phyloP scores from a whole-genome alignment of 2,113 vertebrate genomes.

The Acanthochromis polyacanthus region DNA sequence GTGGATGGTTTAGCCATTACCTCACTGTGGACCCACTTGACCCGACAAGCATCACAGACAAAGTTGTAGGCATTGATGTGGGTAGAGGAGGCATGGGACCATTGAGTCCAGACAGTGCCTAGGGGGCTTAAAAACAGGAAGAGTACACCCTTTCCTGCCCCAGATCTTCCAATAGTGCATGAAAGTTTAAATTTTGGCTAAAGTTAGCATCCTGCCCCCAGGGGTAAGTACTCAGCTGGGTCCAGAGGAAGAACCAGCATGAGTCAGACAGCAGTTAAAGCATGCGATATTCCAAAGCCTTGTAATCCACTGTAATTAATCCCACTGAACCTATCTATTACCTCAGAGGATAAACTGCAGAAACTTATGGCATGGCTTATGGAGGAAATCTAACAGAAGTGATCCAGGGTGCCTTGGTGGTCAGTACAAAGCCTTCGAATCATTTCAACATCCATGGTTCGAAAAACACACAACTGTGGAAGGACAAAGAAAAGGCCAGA shows the following conservation, averaged over 20 bases:
- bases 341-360: slow-evolving; percentile 7
- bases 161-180: slow-evolving; percentile 68
- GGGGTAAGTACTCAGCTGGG: slow-evolving; percentile 35
- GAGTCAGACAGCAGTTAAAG: slow-evolving; percentile 37
- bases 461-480: slow-evolving; percentile 19
- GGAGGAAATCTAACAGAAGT: background rate
- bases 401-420: slow-evolving; percentile 2
- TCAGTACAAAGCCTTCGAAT: slow-evolving; percentile 28
- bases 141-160: slow-evolving; percentile 81
- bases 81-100: slow-evolving; percentile 54
- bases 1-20: slow-evolving; percentile 68
- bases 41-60: slow-evolving; percentile 66
- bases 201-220: slow-evolving; percentile 55
- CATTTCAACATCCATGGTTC: slow-evolving; percentile 23
- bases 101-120: slow-evolving; percentile 54
- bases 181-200: slow-evolving; percentile 71
- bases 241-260: slow-evolving; percentile 30
- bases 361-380: slow-evolving; percentile 13
- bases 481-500: slow-evolving; percentile 23
- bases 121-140: slow-evolving; percentile 77
- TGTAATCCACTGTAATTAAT: slow-evolving; percentile 40
- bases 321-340: slow-evolving; percentile 34
- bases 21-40: slow-evolving; percentile 76
- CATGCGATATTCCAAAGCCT: slow-evolving; percentile 9
- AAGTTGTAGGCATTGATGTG: slow-evolving; percentile 58